These are phyloP conservation scores for Netta rufina DNA, from an alignment of 2,797 vertebrate genomes.

Conservation along the genomic window DNA sequence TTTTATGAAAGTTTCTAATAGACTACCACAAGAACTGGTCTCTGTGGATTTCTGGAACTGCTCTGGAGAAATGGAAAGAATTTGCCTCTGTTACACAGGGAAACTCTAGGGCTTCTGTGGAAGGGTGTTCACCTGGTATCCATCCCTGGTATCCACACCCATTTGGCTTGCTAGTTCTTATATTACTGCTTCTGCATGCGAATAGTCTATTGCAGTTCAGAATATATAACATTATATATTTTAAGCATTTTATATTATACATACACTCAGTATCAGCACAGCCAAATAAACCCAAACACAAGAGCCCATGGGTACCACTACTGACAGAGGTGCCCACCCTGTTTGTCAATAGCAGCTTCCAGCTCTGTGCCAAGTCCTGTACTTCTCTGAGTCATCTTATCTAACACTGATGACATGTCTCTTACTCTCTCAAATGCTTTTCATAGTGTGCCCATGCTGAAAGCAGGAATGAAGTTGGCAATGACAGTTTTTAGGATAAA, in stretches of 20 bases:
- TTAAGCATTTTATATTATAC: not conserved
- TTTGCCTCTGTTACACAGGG: not conserved
- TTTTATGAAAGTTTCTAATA: not conserved
- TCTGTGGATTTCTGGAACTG: not conserved
- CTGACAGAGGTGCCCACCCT: not conserved
- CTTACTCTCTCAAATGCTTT: not conserved
- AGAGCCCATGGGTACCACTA: not conserved
- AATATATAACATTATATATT: not conserved
- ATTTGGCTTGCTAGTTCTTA: no score
- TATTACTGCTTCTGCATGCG: no score
- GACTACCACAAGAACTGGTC: not conserved
- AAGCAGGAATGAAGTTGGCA: not conserved
- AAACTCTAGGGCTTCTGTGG: not conserved
- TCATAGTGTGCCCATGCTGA: not conserved
- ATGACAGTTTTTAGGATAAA: not conserved
- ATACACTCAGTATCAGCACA: not conserved
- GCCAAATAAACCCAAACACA: not conserved
- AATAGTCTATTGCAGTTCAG: no score
- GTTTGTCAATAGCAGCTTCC: not conserved
- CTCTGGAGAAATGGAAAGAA: not conserved
- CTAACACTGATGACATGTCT: not conserved
- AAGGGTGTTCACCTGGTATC: not conserved
- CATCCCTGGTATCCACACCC: no score
- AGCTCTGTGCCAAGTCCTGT: not conserved
- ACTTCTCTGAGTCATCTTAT: not conserved